Conservation (phyloP, 2,113 vertebrate species). For the Agapornis roseicollis region DNA sequence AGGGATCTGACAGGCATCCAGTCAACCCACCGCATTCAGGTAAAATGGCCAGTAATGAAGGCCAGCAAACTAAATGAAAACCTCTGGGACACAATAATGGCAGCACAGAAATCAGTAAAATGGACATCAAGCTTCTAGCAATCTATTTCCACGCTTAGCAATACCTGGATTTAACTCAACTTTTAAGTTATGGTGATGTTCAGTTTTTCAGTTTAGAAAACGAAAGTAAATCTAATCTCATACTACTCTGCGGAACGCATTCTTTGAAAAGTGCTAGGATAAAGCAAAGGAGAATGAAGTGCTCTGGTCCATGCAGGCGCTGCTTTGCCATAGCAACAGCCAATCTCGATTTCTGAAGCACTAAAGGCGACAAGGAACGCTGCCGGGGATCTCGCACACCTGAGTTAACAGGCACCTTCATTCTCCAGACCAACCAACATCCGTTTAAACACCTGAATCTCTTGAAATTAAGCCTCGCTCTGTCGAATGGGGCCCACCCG, state of each 20-base stretch:
- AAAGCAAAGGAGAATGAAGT: not conserved
- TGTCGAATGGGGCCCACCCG: fast-evolving
- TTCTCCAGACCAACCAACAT: not conserved
- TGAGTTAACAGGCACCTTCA: fast-evolving
- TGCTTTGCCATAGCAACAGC: not conserved
- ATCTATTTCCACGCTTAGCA: not conserved
- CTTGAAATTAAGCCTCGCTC: fast-evolving
- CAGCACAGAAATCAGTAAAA: not conserved
- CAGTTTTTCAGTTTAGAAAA: not conserved
- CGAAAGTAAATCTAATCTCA: not conserved
- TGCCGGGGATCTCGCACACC: not conserved
- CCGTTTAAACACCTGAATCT: fast-evolving
- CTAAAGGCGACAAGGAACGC: not conserved
- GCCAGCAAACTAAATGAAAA: not conserved
- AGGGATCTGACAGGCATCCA: not conserved
- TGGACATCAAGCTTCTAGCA: not conserved
- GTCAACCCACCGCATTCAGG: not conserved
- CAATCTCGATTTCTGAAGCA: not conserved
- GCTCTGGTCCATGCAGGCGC: not conserved
- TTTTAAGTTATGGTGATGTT: not conserved
- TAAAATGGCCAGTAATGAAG: not conserved
- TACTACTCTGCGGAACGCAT: not conserved
- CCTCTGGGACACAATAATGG: not conserved
- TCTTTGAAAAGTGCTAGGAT: not conserved
- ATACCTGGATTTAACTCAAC: not conserved